A percentile compares a stretch with the other conserved stretches of the same genome.
Conservation (phyloP, 1,140 invertebrate genomes). For the Geopemphigus sp. region DNA sequence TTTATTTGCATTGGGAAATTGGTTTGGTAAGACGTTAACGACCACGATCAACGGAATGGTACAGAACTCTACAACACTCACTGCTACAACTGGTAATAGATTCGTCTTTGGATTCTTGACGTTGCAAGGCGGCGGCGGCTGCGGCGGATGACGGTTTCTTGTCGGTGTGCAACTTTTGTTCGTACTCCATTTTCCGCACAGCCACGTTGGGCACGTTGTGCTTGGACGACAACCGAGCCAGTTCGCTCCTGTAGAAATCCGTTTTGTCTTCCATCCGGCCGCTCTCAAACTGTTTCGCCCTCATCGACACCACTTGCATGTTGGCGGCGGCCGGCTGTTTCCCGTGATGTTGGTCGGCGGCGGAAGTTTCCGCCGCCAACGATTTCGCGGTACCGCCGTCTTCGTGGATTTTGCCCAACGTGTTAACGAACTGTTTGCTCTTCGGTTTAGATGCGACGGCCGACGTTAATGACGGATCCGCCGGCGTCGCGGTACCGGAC, state of each 20-base stretch:
- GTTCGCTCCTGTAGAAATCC: conserved; percentile 69
- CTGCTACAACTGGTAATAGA: conserved; percentile 70
- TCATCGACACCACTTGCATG: conserved; percentile 66
- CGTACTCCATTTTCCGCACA: conserved; percentile 71
- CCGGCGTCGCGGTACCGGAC: neutral
- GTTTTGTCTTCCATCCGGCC: conserved; percentile 65
- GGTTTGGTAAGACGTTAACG: too few species aligned
- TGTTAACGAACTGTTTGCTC: conserved; percentile 43
- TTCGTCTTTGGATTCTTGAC: conserved; percentile 57
- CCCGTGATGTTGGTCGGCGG: neutral
- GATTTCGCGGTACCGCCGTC: neutral
- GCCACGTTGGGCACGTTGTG: conserved; percentile 72
- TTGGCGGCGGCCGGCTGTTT: neutral
- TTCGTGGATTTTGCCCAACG: conserved; percentile 51
- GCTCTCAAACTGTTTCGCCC: conserved; percentile 72
- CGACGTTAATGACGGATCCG: neutral
- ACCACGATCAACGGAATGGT: too few species aligned
- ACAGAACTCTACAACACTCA: too few species aligned
- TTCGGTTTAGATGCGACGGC: neutral
- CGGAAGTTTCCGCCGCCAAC: neutral
- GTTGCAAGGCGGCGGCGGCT: conserved; percentile 48
- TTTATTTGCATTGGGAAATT: too few species aligned
- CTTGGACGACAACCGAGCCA: conserved; percentile 68
- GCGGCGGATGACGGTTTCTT: conserved; percentile 51
- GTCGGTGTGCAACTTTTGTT: conserved; percentile 58